These are phyloP conservation scores for Synergus laeviventris DNA, from an alignment of 2,888 invertebrate genomes.

Conservation along the genomic window DNA sequence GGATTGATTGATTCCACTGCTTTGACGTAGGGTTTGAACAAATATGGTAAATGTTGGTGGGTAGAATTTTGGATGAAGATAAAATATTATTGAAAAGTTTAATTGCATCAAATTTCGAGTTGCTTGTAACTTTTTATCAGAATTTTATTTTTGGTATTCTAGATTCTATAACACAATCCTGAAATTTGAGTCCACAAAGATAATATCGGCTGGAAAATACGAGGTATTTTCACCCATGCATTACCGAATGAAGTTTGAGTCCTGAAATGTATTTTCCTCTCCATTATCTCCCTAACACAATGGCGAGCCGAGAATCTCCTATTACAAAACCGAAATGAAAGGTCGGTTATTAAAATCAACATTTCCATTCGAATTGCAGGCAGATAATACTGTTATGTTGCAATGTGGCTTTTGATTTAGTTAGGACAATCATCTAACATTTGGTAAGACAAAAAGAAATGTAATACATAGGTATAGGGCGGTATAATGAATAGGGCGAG, in stretches of 20 bases:
- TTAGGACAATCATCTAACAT: too few species aligned
- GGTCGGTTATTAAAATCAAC: background rate
- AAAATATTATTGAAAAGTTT: too few species aligned
- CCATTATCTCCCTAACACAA: slow-evolving; percentile 4
- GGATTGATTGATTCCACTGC: too few species aligned
- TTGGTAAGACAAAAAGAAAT: too few species aligned
- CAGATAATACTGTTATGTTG: too few species aligned
- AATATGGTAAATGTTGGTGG: too few species aligned
- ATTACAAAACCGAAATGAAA: slow-evolving; percentile 5
- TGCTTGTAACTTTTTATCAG: background rate
- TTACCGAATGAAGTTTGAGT: slow-evolving; percentile 8
- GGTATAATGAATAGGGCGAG: too few species aligned
- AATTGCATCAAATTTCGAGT: background rate
- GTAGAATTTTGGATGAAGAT: too few species aligned
- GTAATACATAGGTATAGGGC: too few species aligned
- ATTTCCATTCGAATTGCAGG: slow-evolving; percentile 5
- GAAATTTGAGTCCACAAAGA: background rate
- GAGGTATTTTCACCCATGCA: background rate
- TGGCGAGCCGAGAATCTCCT: background rate
- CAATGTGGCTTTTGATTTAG: too few species aligned
- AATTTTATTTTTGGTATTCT: background rate
- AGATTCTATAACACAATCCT: background rate
- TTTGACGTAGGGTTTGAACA: background rate
- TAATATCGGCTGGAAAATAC: background rate
- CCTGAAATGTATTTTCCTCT: slow-evolving; percentile 26